A percentile compares a stretch with the other conserved stretches of the same genome.
These are phyloP conservation scores for Gallinago media DNA, from an alignment of 2,113 vertebrate species.

Conservation along the genomic window DNA sequence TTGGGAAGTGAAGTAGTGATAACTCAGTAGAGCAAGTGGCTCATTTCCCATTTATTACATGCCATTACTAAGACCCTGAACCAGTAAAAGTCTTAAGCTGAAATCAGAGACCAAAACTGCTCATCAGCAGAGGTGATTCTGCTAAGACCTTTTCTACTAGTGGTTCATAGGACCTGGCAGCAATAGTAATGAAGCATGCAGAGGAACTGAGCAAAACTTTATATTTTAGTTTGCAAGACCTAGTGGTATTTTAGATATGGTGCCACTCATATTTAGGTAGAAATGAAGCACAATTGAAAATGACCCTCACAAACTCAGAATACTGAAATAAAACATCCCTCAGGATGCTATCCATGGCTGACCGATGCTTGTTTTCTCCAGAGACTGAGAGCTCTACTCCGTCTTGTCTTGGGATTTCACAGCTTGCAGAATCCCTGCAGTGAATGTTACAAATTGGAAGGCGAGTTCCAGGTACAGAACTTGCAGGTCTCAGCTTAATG, in stretches of 20 bases:
- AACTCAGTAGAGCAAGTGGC: background rate
- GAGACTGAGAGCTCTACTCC: background rate
- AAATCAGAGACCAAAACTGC: background rate
- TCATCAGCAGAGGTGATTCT: background rate
- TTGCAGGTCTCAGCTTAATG: background rate
- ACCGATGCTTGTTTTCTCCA: background rate
- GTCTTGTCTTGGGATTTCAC: fast-evolving
- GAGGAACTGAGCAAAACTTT: background rate
- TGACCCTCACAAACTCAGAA: background rate
- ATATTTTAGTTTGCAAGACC: background rate
- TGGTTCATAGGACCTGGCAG: background rate
- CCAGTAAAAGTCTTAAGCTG: background rate
- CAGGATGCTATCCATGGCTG: background rate
- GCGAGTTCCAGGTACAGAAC: background rate
- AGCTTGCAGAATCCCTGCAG: background rate
- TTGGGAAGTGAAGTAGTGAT: conserved; percentile 1
- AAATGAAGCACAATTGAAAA: background rate
- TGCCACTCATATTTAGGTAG: background rate
- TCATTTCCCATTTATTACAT: background rate
- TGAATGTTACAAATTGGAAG: background rate
- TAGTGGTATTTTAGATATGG: background rate
- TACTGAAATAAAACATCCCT: background rate
- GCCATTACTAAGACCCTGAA: background rate
- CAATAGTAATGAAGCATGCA: background rate
- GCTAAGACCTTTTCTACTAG: background rate